These are phyloP conservation scores for Setipinna tenuifilis DNA, from an alignment of 2,797 vertebrate species.

Conservation along the genomic window DNA sequence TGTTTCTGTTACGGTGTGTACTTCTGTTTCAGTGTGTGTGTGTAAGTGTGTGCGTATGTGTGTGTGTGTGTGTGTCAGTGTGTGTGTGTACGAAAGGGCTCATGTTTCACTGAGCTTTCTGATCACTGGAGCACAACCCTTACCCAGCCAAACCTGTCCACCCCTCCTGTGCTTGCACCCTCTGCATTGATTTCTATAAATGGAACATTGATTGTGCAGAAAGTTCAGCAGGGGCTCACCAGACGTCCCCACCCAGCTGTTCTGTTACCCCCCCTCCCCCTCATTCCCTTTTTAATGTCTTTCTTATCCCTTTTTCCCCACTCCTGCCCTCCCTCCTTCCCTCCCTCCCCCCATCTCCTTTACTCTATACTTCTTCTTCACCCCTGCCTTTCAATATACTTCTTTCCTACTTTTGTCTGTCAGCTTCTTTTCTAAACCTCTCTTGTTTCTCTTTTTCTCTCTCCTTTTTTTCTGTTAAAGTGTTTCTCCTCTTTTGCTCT, in stretches of 20 bases:
- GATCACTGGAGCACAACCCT: conserved; percentile 36
- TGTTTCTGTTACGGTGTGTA: too few species aligned
- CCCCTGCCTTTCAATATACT: neutral
- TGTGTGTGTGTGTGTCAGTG: neutral
- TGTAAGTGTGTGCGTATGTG: neutral
- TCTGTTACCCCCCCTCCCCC: neutral
- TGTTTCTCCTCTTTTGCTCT: conserved; percentile 27
- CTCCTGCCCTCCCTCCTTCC: neutral
- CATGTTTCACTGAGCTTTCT: conserved; percentile 45
- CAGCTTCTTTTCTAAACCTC: neutral
- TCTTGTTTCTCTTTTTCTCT: neutral
- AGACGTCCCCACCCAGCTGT: conserved; percentile 45
- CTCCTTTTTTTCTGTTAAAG: neutral
- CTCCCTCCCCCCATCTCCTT: neutral
- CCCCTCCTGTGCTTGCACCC: conserved; percentile 39
- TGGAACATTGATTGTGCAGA: conserved; percentile 55
- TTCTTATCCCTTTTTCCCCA: neutral
- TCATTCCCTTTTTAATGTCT: neutral
- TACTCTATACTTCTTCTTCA: too few species aligned
- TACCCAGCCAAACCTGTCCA: conserved; percentile 31
- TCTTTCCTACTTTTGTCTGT: neutral
- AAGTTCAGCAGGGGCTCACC: conserved; percentile 55
- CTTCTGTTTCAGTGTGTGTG: too few species aligned
- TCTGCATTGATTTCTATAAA: conserved; percentile 61
- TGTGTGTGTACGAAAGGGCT: conserved; percentile 18